Base-by-base conservation (phyloP, 2,113 vertebrate species). In the Actinemys pallida region DNA sequence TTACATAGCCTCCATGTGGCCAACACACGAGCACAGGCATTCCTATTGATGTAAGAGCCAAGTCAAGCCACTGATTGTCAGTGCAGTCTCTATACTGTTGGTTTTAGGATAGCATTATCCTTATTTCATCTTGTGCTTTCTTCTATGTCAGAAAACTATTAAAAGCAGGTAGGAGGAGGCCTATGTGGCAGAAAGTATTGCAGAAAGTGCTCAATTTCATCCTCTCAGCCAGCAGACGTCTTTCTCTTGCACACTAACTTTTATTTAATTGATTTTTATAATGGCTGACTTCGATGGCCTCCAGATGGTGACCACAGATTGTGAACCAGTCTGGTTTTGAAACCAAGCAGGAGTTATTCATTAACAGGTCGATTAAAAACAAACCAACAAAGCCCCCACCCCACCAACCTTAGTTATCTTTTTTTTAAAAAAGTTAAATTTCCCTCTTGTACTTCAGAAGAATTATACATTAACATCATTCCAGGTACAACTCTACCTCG, bases 71-170 rank as follows among this genome's bases (percentile, higher is more conserved):
- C 57, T 89, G 92, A 86, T 79, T 94, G n/a, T 80, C 86, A 35
- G 13, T 92, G 27, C 10, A 22, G 12, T 92, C 90, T 91, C 86
- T 92, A 1, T 75, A 3, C 7, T 72, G 10, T 83, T 69, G 22
- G 83, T 90, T 56, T 82, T 31, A 81, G 87, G 59, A 76, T 42
- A 94, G 35, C 62, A 22, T 94, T 90, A 85, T 79, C 53, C 56
- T 80, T 82, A 31, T 91, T 91, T 85, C 81, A 5, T 88, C 59
- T 83, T 89, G 45, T 92, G 82, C 42, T 96, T 97, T 88, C 69
- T n/a, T 88, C 81, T 91, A 10, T 35, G 10, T 49, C 59, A 88
- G 56, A 91, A 85, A 79, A 45, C 49, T 83, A 1, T 52, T 65
- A 59, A 88, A 93, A 98, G 39, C 72, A 93, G 84, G n/a, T 69